Evolutionary conservation across 2,888 invertebrate genomes (phyloP), one percentile per base, ranked within the genome.

Genomic region (Coremacera marginata): DNA sequence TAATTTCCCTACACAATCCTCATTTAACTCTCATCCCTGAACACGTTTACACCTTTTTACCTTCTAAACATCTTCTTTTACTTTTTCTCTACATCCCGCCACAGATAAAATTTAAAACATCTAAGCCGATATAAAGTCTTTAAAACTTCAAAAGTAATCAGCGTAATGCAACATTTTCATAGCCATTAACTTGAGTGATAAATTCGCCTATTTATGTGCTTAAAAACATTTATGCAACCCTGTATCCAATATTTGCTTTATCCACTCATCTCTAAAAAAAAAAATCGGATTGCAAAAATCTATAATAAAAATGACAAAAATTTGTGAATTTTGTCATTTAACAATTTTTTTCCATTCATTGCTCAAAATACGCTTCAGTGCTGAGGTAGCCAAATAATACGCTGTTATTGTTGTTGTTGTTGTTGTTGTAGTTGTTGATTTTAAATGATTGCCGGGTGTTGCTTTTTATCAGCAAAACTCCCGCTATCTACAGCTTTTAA

Each of bases 81-180:
- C 37, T 37, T 1, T 7, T 37, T 8, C 37, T 37, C 8, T 5
- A 37, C 37, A 7, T 7, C 7, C 37, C 3, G 8, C 8, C 37
- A 37, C 37, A 3, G 31, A 3, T 31, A n/a, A 31, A 31, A 4
- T 5, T 31, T 31, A 31, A 31, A 5, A 52, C 52, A n/a, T 19
- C 19, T 52, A 19, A 4, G 57, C 19, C 8, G 57, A n/a, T 11
- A 16, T 5, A 9, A 22, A 22, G 11, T 68, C 7, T n/a, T 51
- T 27, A 68, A 51, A 49, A 75, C 27, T 67, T 44, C 22, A 52
- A 70, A 78, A 78, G 78, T 52, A 72, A 76, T 78, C 76, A 73
- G n/a, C 73, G 34, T 72, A 78, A 78, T 78, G 78, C 49, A 49
- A 37, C 67, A 57, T 76, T 70, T 73, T 72, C 31, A 62, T 51